Base-by-base conservation (phyloP, 2,113 vertebrate species). In the Oreochromis tanganicae region DNA sequence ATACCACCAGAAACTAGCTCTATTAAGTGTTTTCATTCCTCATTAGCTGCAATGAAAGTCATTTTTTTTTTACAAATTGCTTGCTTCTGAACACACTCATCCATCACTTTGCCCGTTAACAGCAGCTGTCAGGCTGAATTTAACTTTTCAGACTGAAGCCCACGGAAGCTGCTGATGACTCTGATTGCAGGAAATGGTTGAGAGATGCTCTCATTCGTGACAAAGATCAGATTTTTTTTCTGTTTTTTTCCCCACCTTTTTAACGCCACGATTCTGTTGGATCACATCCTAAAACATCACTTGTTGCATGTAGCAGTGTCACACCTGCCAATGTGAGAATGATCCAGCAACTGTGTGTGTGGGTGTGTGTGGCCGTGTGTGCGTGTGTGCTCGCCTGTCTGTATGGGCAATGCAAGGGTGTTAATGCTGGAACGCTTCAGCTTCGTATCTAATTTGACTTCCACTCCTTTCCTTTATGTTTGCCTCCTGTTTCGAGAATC, bases 41-140 rank as follows among this genome's bases (percentile, higher is more conserved):
- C 91, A 91, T 93, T 90, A 92, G 88, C 24, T 85, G 87, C 88
- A 91, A 88, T 93, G 41, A 93, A 90, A 87, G 50, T 83, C 71
- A 75, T 41, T 46, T 89, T 89, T 89, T 12, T 66, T 91, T 87
- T 59, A 34, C 87, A 91, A 86, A 93, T 83, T 84, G 71, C 88
- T 50, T 46, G 79, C 43, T 11, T 91, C 88, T 90, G 83, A 87
- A 87, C 56, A n/a, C 9, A 13, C 82, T 85, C 87, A 87, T 87
- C 88, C 50, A 88, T 90, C 89, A 82, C 80, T 79, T 90, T 84
- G 34, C 88, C 80, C 16, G 59, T 75, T 92, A 84, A 81, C 83
- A 91, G 75, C 86, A 89, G 91, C 91, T 90, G 91, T 90, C 93
- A 55, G 36, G 24, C 75, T 24, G 66, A 43, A 59, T 92, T 71